Conservation (phyloP, 2,113 vertebrate genomes). For the Hippopotamus amphibius region DNA sequence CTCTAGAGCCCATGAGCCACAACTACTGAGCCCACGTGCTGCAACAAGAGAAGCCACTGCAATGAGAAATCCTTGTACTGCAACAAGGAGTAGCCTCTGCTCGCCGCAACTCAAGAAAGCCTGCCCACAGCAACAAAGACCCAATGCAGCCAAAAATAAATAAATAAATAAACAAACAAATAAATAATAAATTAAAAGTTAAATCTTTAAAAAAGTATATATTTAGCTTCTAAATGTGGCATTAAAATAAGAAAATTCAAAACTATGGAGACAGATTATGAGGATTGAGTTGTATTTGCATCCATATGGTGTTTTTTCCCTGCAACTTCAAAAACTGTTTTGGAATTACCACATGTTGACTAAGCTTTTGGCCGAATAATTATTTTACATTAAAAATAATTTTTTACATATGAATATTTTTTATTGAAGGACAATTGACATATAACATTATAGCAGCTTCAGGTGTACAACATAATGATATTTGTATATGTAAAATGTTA, state of each 20-base stretch:
- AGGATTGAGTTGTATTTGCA: not conserved
- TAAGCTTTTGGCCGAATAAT: not conserved
- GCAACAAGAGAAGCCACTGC: not conserved
- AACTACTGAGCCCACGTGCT: not conserved
- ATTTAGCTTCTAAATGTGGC: not conserved
- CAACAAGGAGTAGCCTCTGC: too few species aligned
- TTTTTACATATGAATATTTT: not conserved
- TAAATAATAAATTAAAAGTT: too few species aligned
- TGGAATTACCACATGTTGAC: not conserved
- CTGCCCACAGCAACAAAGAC: not conserved
- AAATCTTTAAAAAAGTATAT: too few species aligned
- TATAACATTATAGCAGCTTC: not conserved
- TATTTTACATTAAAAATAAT: not conserved
- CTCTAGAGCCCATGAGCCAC: not conserved
- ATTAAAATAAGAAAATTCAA: slow-evolving; percentile 22
- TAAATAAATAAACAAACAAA: too few species aligned
- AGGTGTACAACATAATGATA: not conserved
- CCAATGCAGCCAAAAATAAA: too few species aligned
- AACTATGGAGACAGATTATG: not conserved
- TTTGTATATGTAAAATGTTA: not conserved
- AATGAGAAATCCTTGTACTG: not conserved
- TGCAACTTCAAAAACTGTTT: not conserved
- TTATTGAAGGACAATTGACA: not conserved
- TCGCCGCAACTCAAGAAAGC: not conserved
- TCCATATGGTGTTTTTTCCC: not conserved